These are phyloP conservation scores for Tokudaia muenninki DNA, from an alignment of 2,797 vertebrate species.

Conservation along the genomic window DNA sequence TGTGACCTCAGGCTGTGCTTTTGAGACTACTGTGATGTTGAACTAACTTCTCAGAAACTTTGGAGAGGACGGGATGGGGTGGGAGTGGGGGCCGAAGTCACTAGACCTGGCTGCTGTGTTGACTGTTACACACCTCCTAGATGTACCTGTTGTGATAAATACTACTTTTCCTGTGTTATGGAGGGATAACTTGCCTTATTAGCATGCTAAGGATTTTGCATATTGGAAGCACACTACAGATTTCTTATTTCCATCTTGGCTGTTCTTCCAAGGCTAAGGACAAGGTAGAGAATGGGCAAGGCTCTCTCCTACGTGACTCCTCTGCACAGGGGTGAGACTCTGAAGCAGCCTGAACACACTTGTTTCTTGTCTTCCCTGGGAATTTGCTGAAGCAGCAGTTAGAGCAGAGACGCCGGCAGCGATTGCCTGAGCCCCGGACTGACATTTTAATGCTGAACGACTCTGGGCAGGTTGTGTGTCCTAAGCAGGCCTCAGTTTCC, in stretches of 20 bases:
- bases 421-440: background rate
- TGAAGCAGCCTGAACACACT: background rate
- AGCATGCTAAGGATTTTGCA: background rate
- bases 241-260: conserved; percentile 12
- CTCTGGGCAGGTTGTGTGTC: background rate
- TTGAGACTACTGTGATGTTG: background rate
- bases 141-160: background rate
- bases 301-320: background rate
- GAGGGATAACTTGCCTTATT: background rate
- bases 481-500: background rate
- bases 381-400: background rate
- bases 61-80: background rate
- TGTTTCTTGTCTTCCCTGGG: background rate
- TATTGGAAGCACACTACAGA: background rate
- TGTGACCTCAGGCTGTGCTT: background rate
- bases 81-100: background rate
- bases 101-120: background rate
- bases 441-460: background rate
- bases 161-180: background rate
- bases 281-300: background rate
- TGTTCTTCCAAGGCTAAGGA: background rate
- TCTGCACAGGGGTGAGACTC: background rate
- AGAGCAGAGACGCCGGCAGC: background rate
- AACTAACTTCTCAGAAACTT: background rate
- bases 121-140: background rate